Evolutionary conservation across 1,140 invertebrate genomes (phyloP).

Genomic region (Microplitis mediator): DNA sequence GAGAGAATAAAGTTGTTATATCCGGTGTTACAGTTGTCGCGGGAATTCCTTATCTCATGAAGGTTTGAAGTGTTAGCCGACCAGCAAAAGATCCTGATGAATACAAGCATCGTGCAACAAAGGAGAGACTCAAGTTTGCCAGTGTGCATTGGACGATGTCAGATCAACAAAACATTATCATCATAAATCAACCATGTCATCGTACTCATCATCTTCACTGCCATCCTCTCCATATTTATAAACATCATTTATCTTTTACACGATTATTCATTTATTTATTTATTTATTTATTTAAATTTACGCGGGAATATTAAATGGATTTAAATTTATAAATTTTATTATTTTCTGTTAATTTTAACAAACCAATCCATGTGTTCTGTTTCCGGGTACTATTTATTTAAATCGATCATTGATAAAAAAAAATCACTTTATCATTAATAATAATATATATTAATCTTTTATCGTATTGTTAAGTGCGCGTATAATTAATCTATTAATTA

Average conservation of each 20-base stretch:
- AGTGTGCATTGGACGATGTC: neutral
- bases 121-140: neutral
- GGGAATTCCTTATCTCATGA: constrained; percentile 59
- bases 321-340: too few species aligned
- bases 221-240: neutral
- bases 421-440: neutral
- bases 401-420: neutral
- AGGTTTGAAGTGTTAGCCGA: constrained; percentile 44
- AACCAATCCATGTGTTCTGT: too few species aligned
- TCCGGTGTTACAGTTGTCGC: constrained; percentile 59
- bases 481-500: neutral
- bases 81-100: constrained; percentile 21
- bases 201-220: constrained; percentile 11
- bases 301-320: neutral
- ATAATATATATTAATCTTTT: neutral
- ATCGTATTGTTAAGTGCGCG: neutral
- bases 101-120: constrained; percentile 4
- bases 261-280: neutral
- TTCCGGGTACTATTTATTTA: neutral
- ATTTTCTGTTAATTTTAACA: too few species aligned
- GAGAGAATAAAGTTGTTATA: constrained; percentile 21
- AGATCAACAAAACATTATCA: neutral
- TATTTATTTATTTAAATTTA: neutral
- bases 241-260: neutral
- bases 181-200: neutral